phyloP scores from a whole-genome alignment of 2,797 vertebrate species.

The Myiotriccus ornatus region DNA sequence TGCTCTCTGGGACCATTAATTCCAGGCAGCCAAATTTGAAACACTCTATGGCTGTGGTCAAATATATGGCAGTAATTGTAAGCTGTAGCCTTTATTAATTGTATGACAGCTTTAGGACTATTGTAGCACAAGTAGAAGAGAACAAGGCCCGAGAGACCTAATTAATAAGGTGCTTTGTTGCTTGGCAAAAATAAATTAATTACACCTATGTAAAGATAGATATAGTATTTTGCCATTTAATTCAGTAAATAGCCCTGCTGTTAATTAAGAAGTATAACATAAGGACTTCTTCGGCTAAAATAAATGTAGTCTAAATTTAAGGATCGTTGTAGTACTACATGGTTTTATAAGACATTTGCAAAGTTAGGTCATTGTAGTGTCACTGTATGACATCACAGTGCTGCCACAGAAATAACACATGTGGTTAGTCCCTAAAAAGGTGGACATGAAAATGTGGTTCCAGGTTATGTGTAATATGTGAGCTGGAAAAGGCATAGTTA shows the following conservation, averaged over 20 bases:
- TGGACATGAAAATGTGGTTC: not conserved
- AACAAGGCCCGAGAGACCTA: not conserved
- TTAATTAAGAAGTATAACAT: not conserved
- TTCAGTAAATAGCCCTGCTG: not conserved
- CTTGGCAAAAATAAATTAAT: conserved; percentile 9
- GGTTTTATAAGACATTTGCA: not conserved
- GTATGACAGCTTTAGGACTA: not conserved
- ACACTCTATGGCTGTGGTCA: not conserved
- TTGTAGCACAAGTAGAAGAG: not conserved
- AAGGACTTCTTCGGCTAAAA: not conserved
- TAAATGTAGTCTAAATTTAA: not conserved
- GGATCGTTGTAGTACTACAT: not conserved
- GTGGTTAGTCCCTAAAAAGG: not conserved
- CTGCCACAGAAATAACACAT: not conserved
- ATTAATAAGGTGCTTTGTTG: conserved; percentile 23
- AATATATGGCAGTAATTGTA: not conserved
- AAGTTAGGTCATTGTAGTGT: not conserved
- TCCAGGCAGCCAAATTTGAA: not conserved
- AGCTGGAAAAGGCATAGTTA: not conserved
- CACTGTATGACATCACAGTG: accelerated
- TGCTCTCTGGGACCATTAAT: not conserved
- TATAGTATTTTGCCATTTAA: not conserved
- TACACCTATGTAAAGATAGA: not conserved
- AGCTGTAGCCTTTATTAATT: not conserved
- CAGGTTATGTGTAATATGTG: not conserved